Percentiles rank a stretch among this genome's conserved stretches.
Conservation (phyloP, 1,140 invertebrate species). For the Berghia stephanieae region DNA sequence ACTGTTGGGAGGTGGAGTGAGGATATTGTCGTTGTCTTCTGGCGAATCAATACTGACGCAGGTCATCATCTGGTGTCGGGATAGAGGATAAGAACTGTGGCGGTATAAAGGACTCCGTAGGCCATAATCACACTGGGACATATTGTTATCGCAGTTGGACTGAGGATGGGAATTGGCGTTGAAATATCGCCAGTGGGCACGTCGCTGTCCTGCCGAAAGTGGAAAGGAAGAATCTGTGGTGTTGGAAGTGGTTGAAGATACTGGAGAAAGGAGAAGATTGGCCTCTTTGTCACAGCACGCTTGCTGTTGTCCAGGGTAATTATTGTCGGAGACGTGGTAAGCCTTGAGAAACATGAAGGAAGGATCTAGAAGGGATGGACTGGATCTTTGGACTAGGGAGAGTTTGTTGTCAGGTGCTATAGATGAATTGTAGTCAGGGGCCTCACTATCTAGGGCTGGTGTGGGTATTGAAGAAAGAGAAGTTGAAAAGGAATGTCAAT, state of each 20-base stretch:
- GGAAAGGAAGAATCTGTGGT: not conserved
- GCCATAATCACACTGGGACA: conserved; percentile 12
- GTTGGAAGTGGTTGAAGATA: not conserved
- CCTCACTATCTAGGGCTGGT: not conserved
- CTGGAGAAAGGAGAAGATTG: not conserved
- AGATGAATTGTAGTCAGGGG: not conserved
- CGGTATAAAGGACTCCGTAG: conserved; percentile 9
- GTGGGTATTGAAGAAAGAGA: not conserved
- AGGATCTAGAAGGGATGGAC: conserved; percentile 42
- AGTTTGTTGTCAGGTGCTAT: conserved; percentile 18
- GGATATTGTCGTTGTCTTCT: conserved; percentile 22
- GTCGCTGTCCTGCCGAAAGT: conserved; percentile 21
- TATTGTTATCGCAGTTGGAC: conserved; percentile 32
- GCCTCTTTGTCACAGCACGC: conserved; percentile 73
- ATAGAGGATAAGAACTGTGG: conserved; percentile 25
- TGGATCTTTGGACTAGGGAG: conserved; percentile 40
- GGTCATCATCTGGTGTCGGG: conserved; percentile 23
- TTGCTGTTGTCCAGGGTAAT: conserved; percentile 81
- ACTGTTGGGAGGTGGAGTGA: conserved; percentile 14
- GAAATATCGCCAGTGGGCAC: conserved; percentile 32
- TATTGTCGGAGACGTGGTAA: conserved; percentile 69
- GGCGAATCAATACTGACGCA: conserved; percentile 31
- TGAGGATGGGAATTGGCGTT: conserved; percentile 31
- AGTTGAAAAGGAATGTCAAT: too few relatives aligned
- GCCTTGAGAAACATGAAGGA: too few relatives aligned